A percentile compares a stretch with the other conserved stretches of the same genome.
Conservation (phyloP, 1,140 invertebrate genomes). For the Zaprionus gabonicus region DNA sequence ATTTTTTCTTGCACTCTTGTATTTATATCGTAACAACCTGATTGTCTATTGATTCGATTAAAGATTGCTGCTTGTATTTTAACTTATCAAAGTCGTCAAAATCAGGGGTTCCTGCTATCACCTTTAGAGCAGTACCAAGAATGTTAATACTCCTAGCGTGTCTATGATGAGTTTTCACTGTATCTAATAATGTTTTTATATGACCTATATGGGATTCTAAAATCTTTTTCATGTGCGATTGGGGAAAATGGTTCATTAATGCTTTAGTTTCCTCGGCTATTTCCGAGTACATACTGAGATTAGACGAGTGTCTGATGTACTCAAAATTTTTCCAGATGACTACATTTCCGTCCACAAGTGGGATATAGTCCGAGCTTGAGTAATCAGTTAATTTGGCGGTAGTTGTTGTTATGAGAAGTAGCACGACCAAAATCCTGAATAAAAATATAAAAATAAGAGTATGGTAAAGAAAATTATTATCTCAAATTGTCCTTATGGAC, state of each 20-base stretch:
- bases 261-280: no score
- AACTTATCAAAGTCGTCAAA: conserved; percentile 34
- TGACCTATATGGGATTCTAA: background rate
- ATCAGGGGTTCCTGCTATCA: conserved; percentile 22
- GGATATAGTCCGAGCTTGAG: no score
- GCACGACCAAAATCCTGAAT: no score
- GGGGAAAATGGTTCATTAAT: no score
- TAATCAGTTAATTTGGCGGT: no score
- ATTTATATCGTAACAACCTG: conserved; percentile 19
- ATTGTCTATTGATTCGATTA: conserved; percentile 12
- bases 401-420: no score
- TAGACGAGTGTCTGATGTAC: conserved; percentile 12
- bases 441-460: background rate
- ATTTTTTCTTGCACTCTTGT: conserved; percentile 12
- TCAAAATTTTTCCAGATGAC: conserved; percentile 21
- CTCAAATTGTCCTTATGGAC: conserved; percentile 18
- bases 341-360: background rate
- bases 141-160: conserved; percentile 30
- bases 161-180: conserved; percentile 24
- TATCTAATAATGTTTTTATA: conserved; percentile 20
- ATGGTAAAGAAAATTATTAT: background rate
- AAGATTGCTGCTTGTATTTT: conserved; percentile 7
- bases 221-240: no score
- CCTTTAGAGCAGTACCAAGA: conserved; percentile 29
- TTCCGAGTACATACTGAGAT: conserved; percentile 3